phyloP scores from a whole-genome alignment of 2,888 invertebrate species.

The Pandemis corylana region DNA sequence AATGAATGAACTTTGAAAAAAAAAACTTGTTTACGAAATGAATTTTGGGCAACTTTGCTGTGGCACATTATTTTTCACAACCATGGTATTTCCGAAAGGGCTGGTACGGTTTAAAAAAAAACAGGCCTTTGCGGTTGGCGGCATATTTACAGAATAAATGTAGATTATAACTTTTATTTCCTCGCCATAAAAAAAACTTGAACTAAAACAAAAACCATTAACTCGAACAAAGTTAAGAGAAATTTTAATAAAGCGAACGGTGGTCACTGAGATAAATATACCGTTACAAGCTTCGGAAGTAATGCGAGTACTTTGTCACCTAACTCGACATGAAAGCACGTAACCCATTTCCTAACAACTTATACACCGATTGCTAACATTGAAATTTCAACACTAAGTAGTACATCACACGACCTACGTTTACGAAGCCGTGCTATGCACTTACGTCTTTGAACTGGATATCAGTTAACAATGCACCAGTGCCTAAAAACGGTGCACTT shows the following conservation, averaged over 20 bases:
- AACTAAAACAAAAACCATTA: not conserved
- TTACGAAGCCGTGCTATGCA: not conserved
- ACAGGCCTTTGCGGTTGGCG: too few relatives aligned
- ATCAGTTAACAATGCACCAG: constrained; percentile 49
- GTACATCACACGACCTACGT: not conserved
- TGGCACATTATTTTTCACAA: too few relatives aligned
- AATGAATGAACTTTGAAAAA: too few relatives aligned
- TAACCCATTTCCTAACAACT: constrained; percentile 1
- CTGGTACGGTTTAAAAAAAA: too few relatives aligned
- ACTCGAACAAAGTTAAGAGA: constrained; percentile 18
- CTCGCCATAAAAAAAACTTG: not conserved
- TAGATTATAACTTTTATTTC: too few relatives aligned
- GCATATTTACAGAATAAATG: too few relatives aligned
- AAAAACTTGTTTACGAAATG: too few relatives aligned
- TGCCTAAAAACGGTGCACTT: constrained; percentile 54
- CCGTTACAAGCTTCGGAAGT: constrained; percentile 37
- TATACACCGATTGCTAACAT: not conserved
- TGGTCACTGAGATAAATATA: constrained; percentile 9
- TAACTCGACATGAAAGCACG: constrained; percentile 24
- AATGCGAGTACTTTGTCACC: constrained; percentile 22
- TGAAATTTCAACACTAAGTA: constrained; percentile 6
- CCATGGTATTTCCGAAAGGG: too few relatives aligned
- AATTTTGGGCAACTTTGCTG: too few relatives aligned
- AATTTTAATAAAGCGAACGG: constrained; percentile 34
- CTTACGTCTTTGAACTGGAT: constrained; percentile 14